These are phyloP conservation scores for Acanthosepion lycidas DNA, from an alignment of 2,888 invertebrate genomes.

Conservation along the genomic window DNA sequence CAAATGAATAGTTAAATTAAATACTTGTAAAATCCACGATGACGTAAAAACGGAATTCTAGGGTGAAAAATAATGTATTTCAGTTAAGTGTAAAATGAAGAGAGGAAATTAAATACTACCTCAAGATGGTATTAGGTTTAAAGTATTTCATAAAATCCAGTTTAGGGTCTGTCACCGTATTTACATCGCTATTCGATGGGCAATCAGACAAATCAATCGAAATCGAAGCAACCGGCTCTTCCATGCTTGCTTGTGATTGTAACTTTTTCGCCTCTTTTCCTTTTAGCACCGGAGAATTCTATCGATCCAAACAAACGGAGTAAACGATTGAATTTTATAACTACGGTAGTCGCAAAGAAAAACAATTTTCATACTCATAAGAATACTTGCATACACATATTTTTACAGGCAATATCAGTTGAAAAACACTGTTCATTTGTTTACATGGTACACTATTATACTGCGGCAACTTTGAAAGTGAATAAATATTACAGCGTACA, in stretches of 20 bases:
- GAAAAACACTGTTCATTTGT: too few relatives aligned
- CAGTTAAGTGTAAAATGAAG: neutral
- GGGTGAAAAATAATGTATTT: neutral
- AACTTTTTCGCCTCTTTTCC: neutral
- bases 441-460: too few relatives aligned
- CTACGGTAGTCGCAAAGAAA: neutral
- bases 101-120: neutral
- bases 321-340: neutral
- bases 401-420: neutral
- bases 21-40: too few relatives aligned
- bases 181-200: neutral
- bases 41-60: neutral
- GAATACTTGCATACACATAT: neutral
- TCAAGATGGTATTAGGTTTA: slow-evolving; percentile 1
- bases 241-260: neutral
- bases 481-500: too few relatives aligned
- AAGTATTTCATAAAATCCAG: slow-evolving; percentile 45
- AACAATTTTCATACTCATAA: neutral
- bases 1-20: too few relatives aligned
- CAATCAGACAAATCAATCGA: neutral
- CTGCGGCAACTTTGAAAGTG: too few relatives aligned
- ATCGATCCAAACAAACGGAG: neutral
- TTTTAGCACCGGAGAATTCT: neutral
- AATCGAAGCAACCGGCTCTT: neutral
- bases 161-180: neutral